phyloP scores from a whole-genome alignment of 2,113 vertebrate species.

The Pangasianodon hypophthalmus region DNA sequence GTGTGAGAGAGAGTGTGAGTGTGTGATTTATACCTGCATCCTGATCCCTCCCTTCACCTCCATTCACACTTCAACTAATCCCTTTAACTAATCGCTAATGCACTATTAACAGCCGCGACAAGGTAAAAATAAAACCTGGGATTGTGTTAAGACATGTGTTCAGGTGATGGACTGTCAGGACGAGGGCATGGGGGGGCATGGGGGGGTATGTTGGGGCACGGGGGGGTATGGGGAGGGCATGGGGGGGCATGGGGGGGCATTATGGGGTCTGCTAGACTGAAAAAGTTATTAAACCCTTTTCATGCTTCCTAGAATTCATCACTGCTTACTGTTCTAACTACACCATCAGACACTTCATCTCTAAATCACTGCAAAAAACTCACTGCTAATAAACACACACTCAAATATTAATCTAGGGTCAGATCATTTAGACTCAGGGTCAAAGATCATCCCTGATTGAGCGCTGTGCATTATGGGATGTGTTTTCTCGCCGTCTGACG shows the following conservation, averaged over 20 bases:
- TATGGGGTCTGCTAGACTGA: background rate
- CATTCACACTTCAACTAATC: constrained; percentile 65
- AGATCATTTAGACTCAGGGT: background rate
- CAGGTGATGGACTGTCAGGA: background rate
- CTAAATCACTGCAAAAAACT: background rate
- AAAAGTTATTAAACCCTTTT: background rate
- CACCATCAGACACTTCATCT: background rate
- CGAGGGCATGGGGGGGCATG: background rate
- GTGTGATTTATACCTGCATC: constrained; percentile 65
- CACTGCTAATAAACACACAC: background rate
- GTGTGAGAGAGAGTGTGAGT: constrained; percentile 34
- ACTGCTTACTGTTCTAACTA: background rate
- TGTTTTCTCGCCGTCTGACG: background rate
- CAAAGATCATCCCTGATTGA: background rate
- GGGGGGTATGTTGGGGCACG: too few species aligned
- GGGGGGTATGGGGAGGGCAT: background rate
- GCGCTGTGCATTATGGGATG: background rate
- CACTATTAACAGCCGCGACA: constrained; percentile 64
- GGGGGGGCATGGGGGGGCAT: background rate
- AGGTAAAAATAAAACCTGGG: constrained; percentile 63
- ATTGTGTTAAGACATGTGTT: background rate
- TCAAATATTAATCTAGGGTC: background rate
- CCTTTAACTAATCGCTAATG: constrained; percentile 69
- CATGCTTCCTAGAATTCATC: background rate
- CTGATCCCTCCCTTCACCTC: constrained; percentile 39